Conservation (phyloP, 2,113 vertebrate species). For the Eptatretus burgeri region DNA sequence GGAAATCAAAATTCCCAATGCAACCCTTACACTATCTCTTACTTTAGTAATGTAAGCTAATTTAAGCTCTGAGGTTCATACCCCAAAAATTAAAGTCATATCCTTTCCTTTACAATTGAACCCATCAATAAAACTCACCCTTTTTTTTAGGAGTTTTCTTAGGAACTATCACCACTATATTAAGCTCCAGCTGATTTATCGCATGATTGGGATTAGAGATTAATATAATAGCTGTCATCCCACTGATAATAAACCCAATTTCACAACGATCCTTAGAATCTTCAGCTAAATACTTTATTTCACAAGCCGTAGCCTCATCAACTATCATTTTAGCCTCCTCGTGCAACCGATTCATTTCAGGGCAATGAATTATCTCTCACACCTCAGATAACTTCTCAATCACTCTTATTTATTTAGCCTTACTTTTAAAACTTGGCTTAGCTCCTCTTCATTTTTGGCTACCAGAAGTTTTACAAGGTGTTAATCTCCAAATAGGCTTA, state of each 20-base stretch:
- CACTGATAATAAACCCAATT: neutral
- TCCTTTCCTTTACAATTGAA: constrained; percentile 13
- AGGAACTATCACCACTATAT: constrained; percentile 9
- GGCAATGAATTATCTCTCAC: constrained; percentile 10
- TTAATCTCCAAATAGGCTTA: neutral
- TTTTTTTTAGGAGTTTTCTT: rapidly evolving
- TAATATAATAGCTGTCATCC: constrained; percentile 11
- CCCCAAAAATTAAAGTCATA: constrained; percentile 15
- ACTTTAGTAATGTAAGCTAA: constrained; percentile 19
- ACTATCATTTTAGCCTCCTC: constrained; percentile 10
- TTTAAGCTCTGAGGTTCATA: constrained; percentile 16
- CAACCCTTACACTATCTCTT: constrained; percentile 15
- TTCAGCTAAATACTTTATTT: constrained; percentile 10
- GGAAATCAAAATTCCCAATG: constrained; percentile 14
- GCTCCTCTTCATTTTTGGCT: constrained; percentile 11
- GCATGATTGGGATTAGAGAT: constrained; percentile 14
- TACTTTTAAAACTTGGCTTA: constrained; percentile 12
- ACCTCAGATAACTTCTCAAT: rapidly evolving
- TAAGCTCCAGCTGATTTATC: constrained; percentile 11
- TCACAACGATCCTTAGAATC: constrained; percentile 11
- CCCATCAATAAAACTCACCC: rapidly evolving
- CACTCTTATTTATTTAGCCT: rapidly evolving
- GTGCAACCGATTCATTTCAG: neutral
- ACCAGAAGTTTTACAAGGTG: constrained; percentile 10
- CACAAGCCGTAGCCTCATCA: constrained; percentile 3